A percentile compares a stretch with the other conserved stretches of the same genome.
phyloP scores from a whole-genome alignment of 2,113 vertebrate species.

The Coptodon rendalli region DNA sequence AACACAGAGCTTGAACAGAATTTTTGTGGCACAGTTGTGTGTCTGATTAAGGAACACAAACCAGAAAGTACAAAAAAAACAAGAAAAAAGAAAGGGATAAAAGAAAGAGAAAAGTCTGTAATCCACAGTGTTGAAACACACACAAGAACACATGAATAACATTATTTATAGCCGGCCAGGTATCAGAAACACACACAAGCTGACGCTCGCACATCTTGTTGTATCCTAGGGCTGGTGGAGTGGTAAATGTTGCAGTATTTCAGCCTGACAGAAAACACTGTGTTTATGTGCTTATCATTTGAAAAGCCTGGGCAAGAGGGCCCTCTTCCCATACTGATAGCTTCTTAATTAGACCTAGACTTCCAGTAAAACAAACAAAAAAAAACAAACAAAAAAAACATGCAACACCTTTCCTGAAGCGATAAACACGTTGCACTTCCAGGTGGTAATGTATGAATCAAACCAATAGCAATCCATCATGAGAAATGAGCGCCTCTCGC shows the following conservation, averaged over 20 bases:
- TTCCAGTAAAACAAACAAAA: background rate
- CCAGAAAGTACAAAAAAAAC: background rate
- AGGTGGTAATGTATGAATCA: background rate
- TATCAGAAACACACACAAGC: conserved; percentile 16
- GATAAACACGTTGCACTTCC: background rate
- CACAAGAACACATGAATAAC: background rate
- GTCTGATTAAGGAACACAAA: background rate
- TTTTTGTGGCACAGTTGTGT: background rate
- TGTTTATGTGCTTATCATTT: conserved; percentile 40
- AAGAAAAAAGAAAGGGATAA: background rate
- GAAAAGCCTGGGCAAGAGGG: conserved; percentile 6
- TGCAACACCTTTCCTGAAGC: background rate
- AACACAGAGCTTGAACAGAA: background rate
- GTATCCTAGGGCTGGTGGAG: conserved; percentile 29
- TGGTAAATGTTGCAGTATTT: conserved; percentile 53
- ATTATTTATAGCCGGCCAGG: conserved; percentile 7
- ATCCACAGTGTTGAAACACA: background rate
- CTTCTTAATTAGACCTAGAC: conserved; percentile 42
- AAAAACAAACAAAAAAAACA: background rate
- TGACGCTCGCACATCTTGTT: background rate
- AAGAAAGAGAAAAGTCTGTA: background rate
- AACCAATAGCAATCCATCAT: background rate
- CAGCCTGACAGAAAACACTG: conserved; percentile 31
- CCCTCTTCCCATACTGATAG: conserved; percentile 35
- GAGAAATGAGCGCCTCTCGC: background rate